Evolutionary conservation across 2,888 invertebrate species (phyloP), one percentile per base, ranked within the genome.

Genomic region (Synergus itoensis): DNA sequence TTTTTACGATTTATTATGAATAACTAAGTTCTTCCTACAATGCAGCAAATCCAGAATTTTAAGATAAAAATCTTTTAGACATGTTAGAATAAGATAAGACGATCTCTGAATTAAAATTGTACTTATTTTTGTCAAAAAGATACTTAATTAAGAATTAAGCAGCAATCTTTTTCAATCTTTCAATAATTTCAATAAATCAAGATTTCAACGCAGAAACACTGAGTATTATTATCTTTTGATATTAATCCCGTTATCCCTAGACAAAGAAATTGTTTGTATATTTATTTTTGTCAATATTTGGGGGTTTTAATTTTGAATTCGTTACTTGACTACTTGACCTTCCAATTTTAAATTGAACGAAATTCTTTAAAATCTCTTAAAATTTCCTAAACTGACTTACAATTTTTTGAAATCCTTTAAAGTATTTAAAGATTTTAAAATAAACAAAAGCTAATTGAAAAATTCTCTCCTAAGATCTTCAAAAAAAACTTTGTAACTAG

Each of bases 21-120:
- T 21, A 69, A 9, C 4, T 28, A 36, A 48, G 28, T 28, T 69
- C 48, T 69, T 69, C 36, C 69, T 14, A 69, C 28, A 53, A 43
- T 43, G 28, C 3, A 28, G 45, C 14, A 48, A 48, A 28, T 48
- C 14, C 48, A 53, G 36, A 73, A 36, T 48, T 28, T 73, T 9
- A 73, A n/a, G 53, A 73, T 53, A 16, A 73, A 73, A 73, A 53
- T 73, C 14, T 48, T 73, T 73, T 28, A 73, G 14, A 67, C 16
- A 14, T 67, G 45, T 73, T 21, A 48, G 36, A 28, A 28, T 28
- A 28, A 28, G 28, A 28, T 73, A 73, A 36, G 36, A 16, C 36
- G 36, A 45, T 69, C 28, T 69, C 36, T 69, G 5, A 48, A 48
- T 36, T 36, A 53, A 67, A 12, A 65, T 18, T 14, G 45, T 69